Base-by-base conservation (phyloP, 2,797 vertebrate species). In the Masticophis lateralis region DNA sequence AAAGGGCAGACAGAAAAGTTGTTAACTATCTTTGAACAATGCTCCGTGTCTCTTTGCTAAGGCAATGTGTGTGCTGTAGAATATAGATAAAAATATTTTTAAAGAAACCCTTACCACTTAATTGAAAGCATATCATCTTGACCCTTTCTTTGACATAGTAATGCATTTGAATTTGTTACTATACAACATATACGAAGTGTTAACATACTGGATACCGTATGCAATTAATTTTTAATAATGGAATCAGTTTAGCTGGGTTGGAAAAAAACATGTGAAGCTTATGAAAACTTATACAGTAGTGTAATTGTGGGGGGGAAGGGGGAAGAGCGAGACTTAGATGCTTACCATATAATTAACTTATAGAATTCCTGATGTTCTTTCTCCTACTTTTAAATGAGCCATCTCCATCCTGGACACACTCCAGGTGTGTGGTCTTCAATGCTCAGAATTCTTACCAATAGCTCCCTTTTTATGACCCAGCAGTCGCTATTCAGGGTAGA, bases 1-100 rank as follows among this genome's bases (percentile, higher is more conserved):
- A 25, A 3, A 94, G 5, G 90, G 37, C 37, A 90, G 83, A 13
- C 13, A 74, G 94, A 47, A 53, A 56, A 14, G 3, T 60, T 94
- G 96, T 88, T 95, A 92, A 74, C 66, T 95, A 93, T 43, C 95
- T 93, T 94, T 96, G 96, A 93, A 92, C 91, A 66, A 8, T 32
- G 14, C 6, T 92, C 61, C 90, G 47, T 92, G 55, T 79, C 95
- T 96, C 47, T 92, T 96, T 90, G 16, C 74, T 94, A 59, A 94
- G 55, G 95, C 91, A 61, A 95, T 93, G 28, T 92, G 87, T 86
- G 92, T 94, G 37, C 74, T 11, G 25, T 79, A 43, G 9, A 79
- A 43, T 43, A 22, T 4, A 79, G 37, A 37, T 22, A 79, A 43
- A 74, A 37, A 79, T 74, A 74, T 20, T 79, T 79, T 22, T 25